Conservation (phyloP, 1,140 invertebrate genomes). For the Procambarus virginalis region DNA sequence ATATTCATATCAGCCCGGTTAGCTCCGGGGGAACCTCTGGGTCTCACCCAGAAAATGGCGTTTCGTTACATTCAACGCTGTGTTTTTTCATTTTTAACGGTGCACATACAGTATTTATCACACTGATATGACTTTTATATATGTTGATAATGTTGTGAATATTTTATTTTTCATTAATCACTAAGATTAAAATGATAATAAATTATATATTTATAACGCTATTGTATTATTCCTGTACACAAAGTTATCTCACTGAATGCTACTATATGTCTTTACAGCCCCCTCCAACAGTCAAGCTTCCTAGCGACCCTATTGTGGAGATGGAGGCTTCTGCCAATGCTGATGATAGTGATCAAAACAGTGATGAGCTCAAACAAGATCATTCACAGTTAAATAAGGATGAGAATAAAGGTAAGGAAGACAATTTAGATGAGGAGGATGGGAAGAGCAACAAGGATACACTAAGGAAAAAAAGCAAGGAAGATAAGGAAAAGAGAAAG, state of each 20-base stretch:
- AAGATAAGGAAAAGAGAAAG: constrained; percentile 41
- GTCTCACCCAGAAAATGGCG: too few species aligned
- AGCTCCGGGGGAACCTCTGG: too few species aligned
- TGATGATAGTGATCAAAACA: constrained; percentile 14
- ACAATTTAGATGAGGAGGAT: constrained; percentile 21
- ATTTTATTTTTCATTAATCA: too few species aligned
- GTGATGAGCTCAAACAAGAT: constrained; percentile 17
- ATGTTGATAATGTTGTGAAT: too few species aligned
- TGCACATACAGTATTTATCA: too few species aligned
- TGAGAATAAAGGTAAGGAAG: constrained; percentile 3
- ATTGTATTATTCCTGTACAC: not conserved
- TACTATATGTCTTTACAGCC: constrained; percentile 1
- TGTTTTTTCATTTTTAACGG: too few species aligned
- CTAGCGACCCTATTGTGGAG: not conserved
- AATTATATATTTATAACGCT: not conserved
- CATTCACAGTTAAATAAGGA: constrained; percentile 12
- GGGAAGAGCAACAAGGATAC: constrained; percentile 19
- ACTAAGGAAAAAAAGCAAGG: constrained; percentile 15
- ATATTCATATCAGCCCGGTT: too few species aligned
- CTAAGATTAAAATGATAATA: too few species aligned
- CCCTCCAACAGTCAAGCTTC: not conserved
- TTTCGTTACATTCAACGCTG: too few species aligned
- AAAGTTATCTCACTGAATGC: not conserved
- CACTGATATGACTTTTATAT: too few species aligned
- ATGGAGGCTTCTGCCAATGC: not conserved